A percentile compares a stretch with the other conserved stretches of the same genome.
phyloP scores from a whole-genome alignment of 1,140 invertebrate genomes.

The Meloidogyne exigua region DNA sequence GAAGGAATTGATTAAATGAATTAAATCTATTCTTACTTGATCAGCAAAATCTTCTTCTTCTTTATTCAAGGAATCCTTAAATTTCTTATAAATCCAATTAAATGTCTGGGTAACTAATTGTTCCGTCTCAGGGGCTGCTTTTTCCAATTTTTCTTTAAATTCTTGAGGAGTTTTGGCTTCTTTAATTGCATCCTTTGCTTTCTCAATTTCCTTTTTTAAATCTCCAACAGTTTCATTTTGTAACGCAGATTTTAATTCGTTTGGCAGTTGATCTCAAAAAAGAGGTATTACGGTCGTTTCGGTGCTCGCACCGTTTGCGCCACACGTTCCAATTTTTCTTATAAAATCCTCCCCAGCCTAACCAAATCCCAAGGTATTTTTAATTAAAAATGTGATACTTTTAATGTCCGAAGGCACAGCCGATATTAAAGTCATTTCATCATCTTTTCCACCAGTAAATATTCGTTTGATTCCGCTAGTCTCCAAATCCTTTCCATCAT shows the following conservation, averaged over 20 bases:
- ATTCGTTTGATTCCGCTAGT: neutral
- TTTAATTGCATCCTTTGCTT: neutral
- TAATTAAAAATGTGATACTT: no score
- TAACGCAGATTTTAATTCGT: neutral
- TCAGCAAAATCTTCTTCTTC: neutral
- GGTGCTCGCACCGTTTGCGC: no score
- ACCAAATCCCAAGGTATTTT: no score
- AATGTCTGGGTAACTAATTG: neutral
- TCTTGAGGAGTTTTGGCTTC: neutral
- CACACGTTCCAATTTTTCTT: no score
- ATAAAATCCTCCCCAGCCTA: no score
- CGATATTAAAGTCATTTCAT: neutral
- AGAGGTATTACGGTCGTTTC: no score
- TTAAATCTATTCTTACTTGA: neutral
- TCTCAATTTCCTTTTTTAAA: neutral
- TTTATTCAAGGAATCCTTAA: neutral
- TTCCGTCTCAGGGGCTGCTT: neutral
- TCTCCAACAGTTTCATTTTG: neutral
- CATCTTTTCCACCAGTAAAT: neutral
- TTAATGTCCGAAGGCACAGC: neutral
- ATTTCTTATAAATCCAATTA: neutral
- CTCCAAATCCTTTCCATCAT: neutral
- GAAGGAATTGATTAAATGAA: neutral
- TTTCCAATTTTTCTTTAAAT: neutral
- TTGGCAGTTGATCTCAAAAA: neutral